These are phyloP conservation scores for Meta bourneti DNA, from an alignment of 2,888 invertebrate genomes.

Conservation along the genomic window DNA sequence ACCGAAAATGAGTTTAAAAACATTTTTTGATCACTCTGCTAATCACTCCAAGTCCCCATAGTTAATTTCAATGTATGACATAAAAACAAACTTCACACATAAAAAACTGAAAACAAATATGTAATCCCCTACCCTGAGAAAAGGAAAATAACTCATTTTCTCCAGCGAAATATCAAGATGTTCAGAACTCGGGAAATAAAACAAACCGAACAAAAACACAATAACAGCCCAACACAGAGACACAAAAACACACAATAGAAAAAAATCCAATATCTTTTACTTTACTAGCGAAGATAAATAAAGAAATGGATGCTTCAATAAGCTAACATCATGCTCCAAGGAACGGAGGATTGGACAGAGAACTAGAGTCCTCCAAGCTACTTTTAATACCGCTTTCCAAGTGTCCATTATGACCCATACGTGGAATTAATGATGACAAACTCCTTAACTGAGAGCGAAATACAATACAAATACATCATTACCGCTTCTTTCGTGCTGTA, in stretches of 20 bases:
- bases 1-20: too few relatives aligned
- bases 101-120: slow-evolving; percentile 29
- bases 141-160: slow-evolving; percentile 3
- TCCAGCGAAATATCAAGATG: background rate
- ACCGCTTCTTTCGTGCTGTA: slow-evolving; percentile 6
- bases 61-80: background rate
- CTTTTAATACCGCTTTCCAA: background rate
- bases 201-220: background rate
- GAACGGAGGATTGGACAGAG: slow-evolving; percentile 1
- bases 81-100: background rate
- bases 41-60: background rate
- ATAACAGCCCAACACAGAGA: background rate
- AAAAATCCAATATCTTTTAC: slow-evolving; percentile 14
- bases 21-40: background rate
- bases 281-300: slow-evolving; percentile 11
- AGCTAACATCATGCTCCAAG: slow-evolving; percentile 11
- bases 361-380: background rate
- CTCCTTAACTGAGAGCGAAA: slow-evolving; percentile 27
- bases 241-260: slow-evolving; percentile 10
- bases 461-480: slow-evolving; percentile 48
- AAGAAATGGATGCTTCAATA: background rate
- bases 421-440: slow-evolving; percentile 50
- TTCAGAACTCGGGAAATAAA: background rate
- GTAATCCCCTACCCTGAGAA: background rate
- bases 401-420: slow-evolving; percentile 5